These are phyloP conservation scores for Holotrichia oblita DNA, from an alignment of 1,140 invertebrate genomes.

Conservation along the genomic window DNA sequence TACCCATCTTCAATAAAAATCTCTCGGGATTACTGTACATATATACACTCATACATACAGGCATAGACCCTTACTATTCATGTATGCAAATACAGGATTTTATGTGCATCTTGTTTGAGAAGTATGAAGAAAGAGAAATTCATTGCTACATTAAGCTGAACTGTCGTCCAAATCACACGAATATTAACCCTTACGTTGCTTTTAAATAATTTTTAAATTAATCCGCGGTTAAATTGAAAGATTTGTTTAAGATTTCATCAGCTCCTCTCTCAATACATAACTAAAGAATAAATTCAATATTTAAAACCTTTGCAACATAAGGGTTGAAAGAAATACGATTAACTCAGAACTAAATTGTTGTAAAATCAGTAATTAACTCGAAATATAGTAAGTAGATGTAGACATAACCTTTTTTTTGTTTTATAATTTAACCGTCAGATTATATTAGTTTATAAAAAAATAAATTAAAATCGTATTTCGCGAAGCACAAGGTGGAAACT, in stretches of 20 bases:
- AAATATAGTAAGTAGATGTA: too few species aligned
- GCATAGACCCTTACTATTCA: constrained; percentile 6
- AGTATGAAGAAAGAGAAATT: constrained; percentile 2
- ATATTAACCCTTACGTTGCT: constrained; percentile 6
- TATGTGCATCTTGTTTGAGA: constrained; percentile 29
- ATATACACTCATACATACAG: neutral
- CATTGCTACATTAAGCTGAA: constrained; percentile 24
- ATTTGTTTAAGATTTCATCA: neutral
- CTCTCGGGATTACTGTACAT: neutral
- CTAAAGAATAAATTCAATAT: too few species aligned
- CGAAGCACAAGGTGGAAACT: neutral
- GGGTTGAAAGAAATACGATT: constrained; percentile 16
- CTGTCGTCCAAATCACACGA: constrained; percentile 24
- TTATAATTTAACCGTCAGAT: neutral
- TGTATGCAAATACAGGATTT: neutral
- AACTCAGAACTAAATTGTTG: neutral
- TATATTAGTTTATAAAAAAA: neutral
- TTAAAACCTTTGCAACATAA: neutral
- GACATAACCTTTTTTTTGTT: too few species aligned
- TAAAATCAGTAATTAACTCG: neutral
- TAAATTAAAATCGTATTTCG: constrained; percentile 29
- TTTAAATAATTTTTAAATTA: neutral
- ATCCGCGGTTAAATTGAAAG: neutral
- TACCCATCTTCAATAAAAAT: neutral
- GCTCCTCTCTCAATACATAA: too few species aligned